Percentiles rank a stretch among this genome's conserved stretches.
These are phyloP conservation scores for Scelioninae gen. 2 DNA, from an alignment of 2,888 invertebrate genomes.

Conservation along the genomic window DNA sequence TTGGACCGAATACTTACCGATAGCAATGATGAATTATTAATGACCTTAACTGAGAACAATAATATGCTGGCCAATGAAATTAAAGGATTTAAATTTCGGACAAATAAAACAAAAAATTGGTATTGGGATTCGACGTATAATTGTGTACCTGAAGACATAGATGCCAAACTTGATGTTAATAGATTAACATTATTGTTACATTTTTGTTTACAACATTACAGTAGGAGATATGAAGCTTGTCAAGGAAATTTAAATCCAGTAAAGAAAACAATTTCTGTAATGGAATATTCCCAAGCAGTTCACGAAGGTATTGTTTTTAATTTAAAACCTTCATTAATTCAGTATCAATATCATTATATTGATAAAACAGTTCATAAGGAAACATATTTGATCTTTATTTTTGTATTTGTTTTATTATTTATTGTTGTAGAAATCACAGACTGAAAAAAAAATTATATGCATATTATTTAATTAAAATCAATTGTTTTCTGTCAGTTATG, in stretches of 20 bases:
- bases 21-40: conserved; percentile 9
- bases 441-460: too few relatives aligned
- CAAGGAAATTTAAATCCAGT: neutral
- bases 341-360: neutral
- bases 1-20: conserved; percentile 21
- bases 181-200: conserved; percentile 76
- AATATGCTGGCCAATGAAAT: conserved; percentile 60
- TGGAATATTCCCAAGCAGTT: conserved; percentile 77
- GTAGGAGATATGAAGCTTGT: neutral
- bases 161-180: conserved; percentile 69
- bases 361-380: too few relatives aligned
- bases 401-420: too few relatives aligned
- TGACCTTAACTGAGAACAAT: conserved; percentile 53
- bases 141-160: conserved; percentile 14
- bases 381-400: too few relatives aligned
- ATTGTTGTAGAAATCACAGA: too few relatives aligned
- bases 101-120: conserved; percentile 41
- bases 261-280: conserved; percentile 71
- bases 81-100: conserved; percentile 37
- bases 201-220: conserved; percentile 69
- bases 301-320: conserved; percentile 63
- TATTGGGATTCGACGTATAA: conserved; percentile 64
- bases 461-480: too few relatives aligned
- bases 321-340: neutral
- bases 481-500: too few relatives aligned